phyloP scores from a whole-genome alignment of 2,113 vertebrate species.

The Galbula dea region DNA sequence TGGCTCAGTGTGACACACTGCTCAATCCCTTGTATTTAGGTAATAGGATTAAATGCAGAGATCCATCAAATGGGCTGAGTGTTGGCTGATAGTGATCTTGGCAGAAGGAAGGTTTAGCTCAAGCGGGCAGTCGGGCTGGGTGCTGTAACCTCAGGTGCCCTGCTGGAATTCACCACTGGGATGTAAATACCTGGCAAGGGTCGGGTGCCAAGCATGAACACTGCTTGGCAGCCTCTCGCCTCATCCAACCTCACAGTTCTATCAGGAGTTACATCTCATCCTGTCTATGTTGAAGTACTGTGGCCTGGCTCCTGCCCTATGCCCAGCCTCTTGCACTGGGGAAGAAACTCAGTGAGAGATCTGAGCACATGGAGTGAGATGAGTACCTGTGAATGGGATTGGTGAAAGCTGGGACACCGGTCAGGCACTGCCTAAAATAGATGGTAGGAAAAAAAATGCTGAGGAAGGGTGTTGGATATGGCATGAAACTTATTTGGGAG shows the following conservation, averaged over 20 bases:
- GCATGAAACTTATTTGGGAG: background rate
- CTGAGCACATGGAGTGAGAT: background rate
- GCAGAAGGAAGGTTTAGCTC: background rate
- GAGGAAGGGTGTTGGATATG: background rate
- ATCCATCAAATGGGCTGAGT: background rate
- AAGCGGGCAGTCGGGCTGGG: accelerated
- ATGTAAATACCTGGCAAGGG: background rate
- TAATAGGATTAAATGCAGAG: background rate
- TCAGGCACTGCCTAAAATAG: background rate
- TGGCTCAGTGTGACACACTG: background rate
- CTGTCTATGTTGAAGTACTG: background rate
- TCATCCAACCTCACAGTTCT: background rate
- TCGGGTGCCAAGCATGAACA: accelerated
- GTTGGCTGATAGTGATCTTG: background rate
- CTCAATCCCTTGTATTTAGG: background rate
- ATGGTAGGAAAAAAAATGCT: background rate
- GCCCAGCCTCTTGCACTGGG: background rate
- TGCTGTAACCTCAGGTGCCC: background rate
- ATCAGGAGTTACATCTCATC: background rate
- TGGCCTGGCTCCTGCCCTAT: background rate
- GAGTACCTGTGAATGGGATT: background rate
- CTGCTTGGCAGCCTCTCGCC: accelerated
- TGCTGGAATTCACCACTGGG: background rate
- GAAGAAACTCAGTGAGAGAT: background rate
- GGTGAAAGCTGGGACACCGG: accelerated